Base-by-base conservation (phyloP, 1,140 invertebrate species). In the Musca domestica region DNA sequence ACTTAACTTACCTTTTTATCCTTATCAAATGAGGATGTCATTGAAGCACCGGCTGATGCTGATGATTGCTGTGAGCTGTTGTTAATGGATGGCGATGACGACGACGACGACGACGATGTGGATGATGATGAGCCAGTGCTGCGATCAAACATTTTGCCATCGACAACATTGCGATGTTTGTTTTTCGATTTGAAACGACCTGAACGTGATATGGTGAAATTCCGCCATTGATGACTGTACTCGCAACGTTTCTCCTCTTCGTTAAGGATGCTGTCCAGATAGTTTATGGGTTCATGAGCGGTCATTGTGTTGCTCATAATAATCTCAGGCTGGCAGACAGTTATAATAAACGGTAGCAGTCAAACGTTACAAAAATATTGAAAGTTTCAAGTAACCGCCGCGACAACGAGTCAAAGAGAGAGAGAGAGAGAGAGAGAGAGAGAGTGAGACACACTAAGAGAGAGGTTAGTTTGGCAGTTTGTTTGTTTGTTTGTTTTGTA, bases 131-230 rank as follows among this genome's bases (percentile, higher is more conserved):
- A n/a, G 20, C 12, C 41, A 54, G 64, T 25, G 20, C n/a, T 61
- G 19, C n/a, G 71, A 66, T 79, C 76, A 12, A 80, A 80, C 3
- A 80, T 72, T 72, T 79, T 80, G 10, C 77, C 76, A 68, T 80
- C 77, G 61, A 80, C 77, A 2, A 72, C 74, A 46, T 80, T 78
- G n/a, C 78, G 75, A 68, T 80, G 78, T 65, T 77, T 76, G 68
- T 78, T 78, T 66, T 80, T 80, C 63, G 78, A 80, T 69, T 78
- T 73, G 64, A 80, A 80, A 63, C 78, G 77, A 14, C 78, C 78
- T 48, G 78, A 80, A 25, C 78, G 75, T 34, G 78, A 80, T 52
- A 80, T 80, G 66, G 78, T 77, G 70, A 77, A 77, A 73, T 80
- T 80, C 19, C 77, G 74, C 77, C 77, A 80, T 54, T 80, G 76